Conservation (phyloP, 2,888 invertebrate species). For the Scaptomyza flava region DNA sequence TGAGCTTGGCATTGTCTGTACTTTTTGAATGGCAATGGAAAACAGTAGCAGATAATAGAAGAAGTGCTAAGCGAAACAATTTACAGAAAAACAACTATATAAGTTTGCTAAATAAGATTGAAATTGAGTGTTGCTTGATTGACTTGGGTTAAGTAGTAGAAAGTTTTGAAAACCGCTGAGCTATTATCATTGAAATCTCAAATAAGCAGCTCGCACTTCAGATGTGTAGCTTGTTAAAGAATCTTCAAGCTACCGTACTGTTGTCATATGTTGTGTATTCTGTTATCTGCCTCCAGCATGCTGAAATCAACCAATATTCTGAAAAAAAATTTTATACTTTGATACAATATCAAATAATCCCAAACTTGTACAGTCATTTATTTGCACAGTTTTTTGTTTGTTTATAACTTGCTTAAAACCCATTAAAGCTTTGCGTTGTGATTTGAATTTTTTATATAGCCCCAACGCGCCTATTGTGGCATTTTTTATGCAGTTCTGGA, state of each 20-base stretch:
- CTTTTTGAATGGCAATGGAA: slow-evolving; percentile 30
- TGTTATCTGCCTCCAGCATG: background rate
- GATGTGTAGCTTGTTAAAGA: background rate
- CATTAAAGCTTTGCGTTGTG: slow-evolving; percentile 18
- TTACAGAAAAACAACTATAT: slow-evolving; percentile 17
- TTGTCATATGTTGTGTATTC: background rate
- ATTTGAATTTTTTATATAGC: slow-evolving; percentile 21
- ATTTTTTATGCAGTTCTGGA: slow-evolving; percentile 33
- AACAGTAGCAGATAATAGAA: slow-evolving; percentile 25
- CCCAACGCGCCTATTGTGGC: background rate
- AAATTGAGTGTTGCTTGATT: slow-evolving; percentile 34
- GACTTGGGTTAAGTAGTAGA: slow-evolving; percentile 13
- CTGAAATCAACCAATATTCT: background rate
- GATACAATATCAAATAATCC: background rate
- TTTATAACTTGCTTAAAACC: slow-evolving; percentile 4
- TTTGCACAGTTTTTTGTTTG: background rate
- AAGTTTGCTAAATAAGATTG: slow-evolving; percentile 39
- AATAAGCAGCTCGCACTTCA: background rate
- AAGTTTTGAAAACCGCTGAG: background rate
- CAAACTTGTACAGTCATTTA: background rate
- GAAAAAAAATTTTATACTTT: background rate
- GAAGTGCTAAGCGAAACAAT: slow-evolving; percentile 39
- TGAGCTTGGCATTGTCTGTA: slow-evolving; percentile 14
- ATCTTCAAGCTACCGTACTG: background rate
- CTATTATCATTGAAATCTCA: background rate